Conservation (phyloP, 2,797 vertebrate genomes). For the Luscinia luscinia region DNA sequence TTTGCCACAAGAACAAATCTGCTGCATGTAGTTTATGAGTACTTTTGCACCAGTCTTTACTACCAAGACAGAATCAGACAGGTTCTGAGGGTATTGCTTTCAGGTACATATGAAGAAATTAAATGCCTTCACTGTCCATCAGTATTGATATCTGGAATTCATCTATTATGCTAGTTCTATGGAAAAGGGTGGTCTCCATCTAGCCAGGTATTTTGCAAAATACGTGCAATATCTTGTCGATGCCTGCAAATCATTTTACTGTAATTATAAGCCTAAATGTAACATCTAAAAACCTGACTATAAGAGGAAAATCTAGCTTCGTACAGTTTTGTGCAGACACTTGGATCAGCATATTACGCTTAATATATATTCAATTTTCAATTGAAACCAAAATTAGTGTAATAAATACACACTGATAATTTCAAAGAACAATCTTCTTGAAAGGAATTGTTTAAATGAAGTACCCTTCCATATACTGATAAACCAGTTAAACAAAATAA, state of each 20-base stretch:
- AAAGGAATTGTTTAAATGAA: conserved; percentile 15
- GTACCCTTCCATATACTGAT: not conserved
- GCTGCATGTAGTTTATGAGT: not conserved
- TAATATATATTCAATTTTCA: not conserved
- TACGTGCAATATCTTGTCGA: not conserved
- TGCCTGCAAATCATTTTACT: not conserved
- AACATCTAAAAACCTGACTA: not conserved
- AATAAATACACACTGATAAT: not conserved
- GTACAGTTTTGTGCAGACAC: not conserved
- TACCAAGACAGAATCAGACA: not conserved
- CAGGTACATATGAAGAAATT: not conserved
- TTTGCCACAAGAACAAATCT: not conserved
- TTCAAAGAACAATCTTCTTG: not conserved
- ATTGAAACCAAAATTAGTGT: not conserved
- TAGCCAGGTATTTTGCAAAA: not conserved
- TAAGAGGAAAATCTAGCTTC: not conserved
- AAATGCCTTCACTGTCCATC: not conserved
- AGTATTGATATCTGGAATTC: not conserved
- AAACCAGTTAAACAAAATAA: not conserved
- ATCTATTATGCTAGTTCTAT: not conserved
- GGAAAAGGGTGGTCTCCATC: not conserved
- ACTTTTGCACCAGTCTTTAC: not conserved
- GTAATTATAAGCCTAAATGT: not conserved
- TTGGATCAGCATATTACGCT: not conserved
- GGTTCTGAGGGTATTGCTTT: not conserved